Percentiles rank a stretch among this genome's conserved stretches.
Evolutionary conservation across 1,140 invertebrate genomes (phyloP).

Genomic region (Pemphigus obesinymphae): DNA sequence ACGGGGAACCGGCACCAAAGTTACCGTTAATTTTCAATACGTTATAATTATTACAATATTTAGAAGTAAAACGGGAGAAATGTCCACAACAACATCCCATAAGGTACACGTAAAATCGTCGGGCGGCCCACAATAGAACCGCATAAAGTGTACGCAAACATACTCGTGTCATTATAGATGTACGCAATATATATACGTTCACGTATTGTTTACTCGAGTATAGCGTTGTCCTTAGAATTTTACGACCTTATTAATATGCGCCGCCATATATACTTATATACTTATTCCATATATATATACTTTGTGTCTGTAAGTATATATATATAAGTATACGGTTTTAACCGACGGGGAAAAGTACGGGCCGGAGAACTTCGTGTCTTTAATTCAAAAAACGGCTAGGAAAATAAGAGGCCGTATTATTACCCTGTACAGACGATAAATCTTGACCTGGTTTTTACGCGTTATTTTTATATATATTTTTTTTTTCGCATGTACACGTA

Average conservation of each 20-base stretch:
- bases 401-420: not conserved
- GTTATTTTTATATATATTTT: not conserved
- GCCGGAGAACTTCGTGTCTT: not conserved
- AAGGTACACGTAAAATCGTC: too few relatives aligned
- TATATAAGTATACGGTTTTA: not conserved
- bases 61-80: too few relatives aligned
- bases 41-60: too few relatives aligned
- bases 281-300: not conserved
- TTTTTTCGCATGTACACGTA: not conserved
- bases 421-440: not conserved
- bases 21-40: too few relatives aligned
- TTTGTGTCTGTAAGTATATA: not conserved
- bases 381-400: not conserved
- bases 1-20: too few relatives aligned
- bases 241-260: constrained; percentile 16
- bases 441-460: not conserved
- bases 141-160: too few relatives aligned
- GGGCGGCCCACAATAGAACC: too few relatives aligned
- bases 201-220: too few relatives aligned
- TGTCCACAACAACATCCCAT: too few relatives aligned
- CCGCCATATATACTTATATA: not conserved
- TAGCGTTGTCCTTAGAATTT: constrained; percentile 1
- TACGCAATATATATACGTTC: too few relatives aligned
- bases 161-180: too few relatives aligned
- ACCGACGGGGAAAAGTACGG: not conserved